Base-by-base conservation (phyloP, 1,140 invertebrate species). In the Zaprionus capensis region DNA sequence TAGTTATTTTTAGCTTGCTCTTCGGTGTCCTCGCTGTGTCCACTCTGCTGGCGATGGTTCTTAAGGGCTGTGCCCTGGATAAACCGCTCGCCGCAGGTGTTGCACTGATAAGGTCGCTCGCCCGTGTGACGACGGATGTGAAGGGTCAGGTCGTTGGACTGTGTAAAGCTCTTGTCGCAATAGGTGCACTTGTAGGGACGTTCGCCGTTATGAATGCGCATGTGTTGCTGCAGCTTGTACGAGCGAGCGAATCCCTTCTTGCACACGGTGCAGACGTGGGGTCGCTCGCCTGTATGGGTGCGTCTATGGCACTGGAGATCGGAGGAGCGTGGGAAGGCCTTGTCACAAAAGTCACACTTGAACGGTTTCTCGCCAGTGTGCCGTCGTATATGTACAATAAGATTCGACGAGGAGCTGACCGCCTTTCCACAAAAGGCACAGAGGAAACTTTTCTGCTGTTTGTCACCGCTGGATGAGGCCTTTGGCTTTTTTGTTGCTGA, bases 181-280 rank as follows among this genome's bases (percentile, higher is more conserved):
- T 94, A 94, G 5, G 93, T 93, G 68, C 94, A 95, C 72, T 94
- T 90, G 91, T 95, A 95, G 2, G 94, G 94, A 31, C 94, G 91
- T 28, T 93, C 93, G 2, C 94, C 95, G 9, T 94, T 94, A 84
- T 95, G 95, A 17, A 95, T 94, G 12, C 94, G 94, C 94, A 95
- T 95, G 77, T 96, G 95, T 11, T 94, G 93, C 11, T 94, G 94
- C 73, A 96, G 87, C 79, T 95, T 95, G 76, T 94, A 94, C 38
- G 94, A 94, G 22, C 94, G 77, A 7, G 86, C 88, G 46, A 92
- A 92, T 7, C 92, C 94, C 92, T 92, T 92, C 0, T 94, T 94
- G 38, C 94, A 95, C 1, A 94, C 92, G 0, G 94, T 94, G 70
- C 95, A 95, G 1, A 94, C 73, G 64, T 93, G 94, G 0, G 95